phyloP scores from a whole-genome alignment of 2,888 invertebrate species.

The Netelia melanura region DNA sequence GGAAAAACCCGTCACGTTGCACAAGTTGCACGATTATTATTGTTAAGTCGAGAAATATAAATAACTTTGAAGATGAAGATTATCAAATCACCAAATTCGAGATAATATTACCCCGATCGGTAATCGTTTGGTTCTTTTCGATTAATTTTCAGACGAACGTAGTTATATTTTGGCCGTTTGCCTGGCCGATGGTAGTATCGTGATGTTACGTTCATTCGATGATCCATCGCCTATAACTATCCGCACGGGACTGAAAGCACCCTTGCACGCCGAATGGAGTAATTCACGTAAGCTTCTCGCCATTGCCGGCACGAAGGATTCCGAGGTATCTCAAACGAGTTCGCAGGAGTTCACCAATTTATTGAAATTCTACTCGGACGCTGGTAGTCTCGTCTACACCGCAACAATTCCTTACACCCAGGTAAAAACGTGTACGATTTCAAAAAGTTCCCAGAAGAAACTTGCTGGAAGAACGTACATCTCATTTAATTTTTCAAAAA shows the following conservation, averaged over 20 bases:
- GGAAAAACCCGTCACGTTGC: too few relatives aligned
- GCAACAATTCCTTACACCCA: conserved; percentile 92
- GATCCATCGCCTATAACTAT: conserved; percentile 96
- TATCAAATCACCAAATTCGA: not conserved
- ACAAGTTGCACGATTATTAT: too few relatives aligned
- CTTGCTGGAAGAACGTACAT: too few relatives aligned
- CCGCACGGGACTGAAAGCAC: conserved; percentile 92
- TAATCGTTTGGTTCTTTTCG: not conserved
- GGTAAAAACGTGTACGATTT: conserved; percentile 83
- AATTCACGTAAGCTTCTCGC: conserved; percentile 96
- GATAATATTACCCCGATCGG: too few relatives aligned
- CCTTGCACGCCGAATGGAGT: conserved; percentile 97
- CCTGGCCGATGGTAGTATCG: conserved; percentile 95
- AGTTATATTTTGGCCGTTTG: conserved; percentile 94
- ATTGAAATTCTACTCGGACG: conserved; percentile 96
- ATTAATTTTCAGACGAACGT: conserved; percentile 86
- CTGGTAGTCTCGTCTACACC: conserved; percentile 93
- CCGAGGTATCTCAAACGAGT: conserved; percentile 78
- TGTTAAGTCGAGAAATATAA: not conserved
- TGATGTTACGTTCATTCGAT: conserved; percentile 95
- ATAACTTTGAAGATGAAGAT: not conserved
- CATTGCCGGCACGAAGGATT: conserved; percentile 91
- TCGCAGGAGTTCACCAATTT: conserved; percentile 90
- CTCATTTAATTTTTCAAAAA: not conserved
- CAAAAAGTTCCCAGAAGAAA: not conserved